These are phyloP conservation scores for Macrochelys suwanniensis DNA, from an alignment of 2,797 vertebrate species.

Conservation along the genomic window DNA sequence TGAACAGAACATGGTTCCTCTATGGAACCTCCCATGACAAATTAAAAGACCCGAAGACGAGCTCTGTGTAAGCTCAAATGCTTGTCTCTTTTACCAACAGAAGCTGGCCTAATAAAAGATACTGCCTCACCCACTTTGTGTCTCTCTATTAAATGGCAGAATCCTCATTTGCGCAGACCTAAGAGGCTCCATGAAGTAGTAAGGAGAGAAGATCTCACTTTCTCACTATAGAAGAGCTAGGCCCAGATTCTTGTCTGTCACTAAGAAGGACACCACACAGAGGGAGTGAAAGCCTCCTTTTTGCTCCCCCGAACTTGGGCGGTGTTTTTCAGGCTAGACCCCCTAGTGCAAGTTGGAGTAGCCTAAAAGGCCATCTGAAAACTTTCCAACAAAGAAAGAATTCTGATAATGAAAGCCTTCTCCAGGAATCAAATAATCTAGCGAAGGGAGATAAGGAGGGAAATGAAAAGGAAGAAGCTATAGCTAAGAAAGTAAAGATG, in stretches of 20 bases:
- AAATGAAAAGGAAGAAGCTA: not conserved
- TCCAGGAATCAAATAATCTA: constrained; percentile 9
- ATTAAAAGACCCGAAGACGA: not conserved
- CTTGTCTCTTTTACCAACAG: not conserved
- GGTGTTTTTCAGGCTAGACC: not conserved
- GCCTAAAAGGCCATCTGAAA: not conserved
- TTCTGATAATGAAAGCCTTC: constrained; percentile 29
- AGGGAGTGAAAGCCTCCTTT: constrained; percentile 5
- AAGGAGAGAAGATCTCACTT: not conserved
- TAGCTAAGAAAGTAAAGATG: not conserved
- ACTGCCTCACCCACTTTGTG: not conserved
- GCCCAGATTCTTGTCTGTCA: not conserved
- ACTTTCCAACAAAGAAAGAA: constrained; percentile 21
- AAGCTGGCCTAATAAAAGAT: not conserved
- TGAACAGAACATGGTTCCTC: not conserved
- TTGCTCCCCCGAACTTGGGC: not conserved
- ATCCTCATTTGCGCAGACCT: not conserved
- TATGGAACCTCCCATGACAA: not conserved
- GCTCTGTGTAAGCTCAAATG: not conserved
- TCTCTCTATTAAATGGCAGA: not conserved
- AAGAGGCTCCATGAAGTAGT: too few species aligned
- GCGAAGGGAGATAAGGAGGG: not conserved
- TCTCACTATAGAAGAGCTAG: not conserved
- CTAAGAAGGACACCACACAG: not conserved
- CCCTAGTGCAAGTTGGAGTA: not conserved